Evolutionary conservation across 64 coral and sea anemone genomes (phyloP).

Genomic region (Cladopsammia gracilis): DNA sequence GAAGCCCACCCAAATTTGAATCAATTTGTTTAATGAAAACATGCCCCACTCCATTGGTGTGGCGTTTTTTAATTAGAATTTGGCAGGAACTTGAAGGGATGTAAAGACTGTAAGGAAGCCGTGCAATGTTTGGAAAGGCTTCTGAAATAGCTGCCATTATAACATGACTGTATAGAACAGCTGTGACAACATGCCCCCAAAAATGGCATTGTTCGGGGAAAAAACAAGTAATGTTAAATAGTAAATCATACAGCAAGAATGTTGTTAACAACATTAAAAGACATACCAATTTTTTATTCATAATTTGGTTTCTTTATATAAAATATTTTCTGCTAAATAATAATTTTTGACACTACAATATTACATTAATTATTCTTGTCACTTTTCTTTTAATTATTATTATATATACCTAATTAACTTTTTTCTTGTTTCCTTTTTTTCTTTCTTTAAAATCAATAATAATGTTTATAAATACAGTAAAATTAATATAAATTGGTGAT

Average conservation of each 20-base stretch:
- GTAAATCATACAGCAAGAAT: slow-evolving; percentile 5
- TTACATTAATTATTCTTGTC: too few species aligned
- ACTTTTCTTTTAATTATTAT: too few species aligned
- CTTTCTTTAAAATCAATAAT: too few species aligned
- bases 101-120: not conserved
- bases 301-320: not conserved
- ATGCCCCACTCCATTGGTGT: not conserved
- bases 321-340: not conserved
- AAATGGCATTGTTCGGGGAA: not conserved
- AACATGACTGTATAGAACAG: not conserved
- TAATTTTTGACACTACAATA: not conserved
- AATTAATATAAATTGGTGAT: too few species aligned
- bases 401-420: too few species aligned
- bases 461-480: too few species aligned
- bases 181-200: not conserved
- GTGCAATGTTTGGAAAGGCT: not conserved
- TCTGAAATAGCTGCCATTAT: not conserved
- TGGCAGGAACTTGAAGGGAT: not conserved
- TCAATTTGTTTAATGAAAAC: not conserved
- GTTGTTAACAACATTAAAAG: not conserved
- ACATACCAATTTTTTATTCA: not conserved
- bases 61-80: not conserved
- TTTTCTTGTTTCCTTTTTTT: too few species aligned
- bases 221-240: slow-evolving; percentile 9
- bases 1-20: not conserved